Evolutionary conservation across 2,113 vertebrate species (phyloP), one percentile per base, ranked within the genome.

Genomic region (Penelope pileata): DNA sequence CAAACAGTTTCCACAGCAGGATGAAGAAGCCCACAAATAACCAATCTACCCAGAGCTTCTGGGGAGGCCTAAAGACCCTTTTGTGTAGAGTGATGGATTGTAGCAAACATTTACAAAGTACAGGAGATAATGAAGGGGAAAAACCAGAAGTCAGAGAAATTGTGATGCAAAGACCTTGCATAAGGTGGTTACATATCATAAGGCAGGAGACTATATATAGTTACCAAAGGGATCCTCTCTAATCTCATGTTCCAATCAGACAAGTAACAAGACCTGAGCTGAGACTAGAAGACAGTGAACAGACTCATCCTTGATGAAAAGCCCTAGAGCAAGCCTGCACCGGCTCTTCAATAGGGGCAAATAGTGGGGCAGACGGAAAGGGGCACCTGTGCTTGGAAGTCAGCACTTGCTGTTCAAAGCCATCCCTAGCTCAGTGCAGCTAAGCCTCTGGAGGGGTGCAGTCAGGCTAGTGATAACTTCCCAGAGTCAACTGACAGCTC

Each of bases 351-450:
- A 30, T 32, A 32, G 38, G 10, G n/a, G 34, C 14, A 47, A 85
- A 67, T 14, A 86, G 10, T 0, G 0, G 30, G 78, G 16, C 30
- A 22, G 59, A n/a, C 58, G 27, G 34, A 79, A 86, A 13, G 15
- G 48, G 19, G 10, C 32, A 40, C 47, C 43, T 59, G 15, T 67
- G 59, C 30, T 88, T 66, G 43, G 45, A 86, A 69, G 60, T 62
- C 0, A 0, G 26, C 54, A 51, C 4, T 11, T 67, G 50, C 67
- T 73, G n/a, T 8, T 59, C 56, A 34, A 21, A 34, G 15, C 58
- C 27, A 16, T 14, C 14, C 15, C 23, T 18, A 59, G 32, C 10
- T 78, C 51, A 66, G 0, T 29, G 30, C 29, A 83, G 16, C 45
- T 80, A 32, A 1, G 8, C 32, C 26, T 93, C 60, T 59, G 34